Percentiles rank a stretch among this genome's conserved stretches.
phyloP scores from a whole-genome alignment of 2,797 vertebrate species.

The Acipenser oxyrinchus region DNA sequence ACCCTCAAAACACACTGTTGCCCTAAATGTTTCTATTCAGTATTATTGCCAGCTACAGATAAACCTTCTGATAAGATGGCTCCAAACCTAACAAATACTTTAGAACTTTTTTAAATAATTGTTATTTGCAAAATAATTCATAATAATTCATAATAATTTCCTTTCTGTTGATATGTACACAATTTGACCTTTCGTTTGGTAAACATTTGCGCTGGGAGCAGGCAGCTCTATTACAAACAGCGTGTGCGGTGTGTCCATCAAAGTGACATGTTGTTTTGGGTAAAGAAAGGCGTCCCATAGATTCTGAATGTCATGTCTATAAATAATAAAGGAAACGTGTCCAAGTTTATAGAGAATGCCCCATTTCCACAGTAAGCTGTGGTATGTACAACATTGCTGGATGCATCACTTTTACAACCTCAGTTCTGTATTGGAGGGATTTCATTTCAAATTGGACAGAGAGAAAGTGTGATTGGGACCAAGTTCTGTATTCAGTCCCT shows the following conservation, averaged over 20 bases:
- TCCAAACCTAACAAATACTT: slow-evolving; percentile 31
- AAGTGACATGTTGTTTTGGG: slow-evolving; percentile 49
- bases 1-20: too few relatives aligned
- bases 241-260: slow-evolving; percentile 43
- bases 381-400: too few relatives aligned
- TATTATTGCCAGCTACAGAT: too few relatives aligned
- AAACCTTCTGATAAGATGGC: slow-evolving; percentile 22
- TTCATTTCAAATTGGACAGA: too few relatives aligned
- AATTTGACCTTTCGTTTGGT: slow-evolving; percentile 37
- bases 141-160: background rate
- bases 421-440: too few relatives aligned
- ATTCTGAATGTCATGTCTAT: slow-evolving; percentile 33
- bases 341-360: too few relatives aligned
- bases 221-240: slow-evolving; percentile 36
- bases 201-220: slow-evolving; percentile 51
- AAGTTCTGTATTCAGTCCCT: too few relatives aligned
- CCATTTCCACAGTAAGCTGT: too few relatives aligned
- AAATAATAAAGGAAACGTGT: slow-evolving; percentile 38
- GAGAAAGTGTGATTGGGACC: too few relatives aligned
- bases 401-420: too few relatives aligned
- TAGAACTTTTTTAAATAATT: slow-evolving; percentile 40
- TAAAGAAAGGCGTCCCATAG: slow-evolving; percentile 28
- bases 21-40: too few relatives aligned
- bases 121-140: slow-evolving; percentile 25
- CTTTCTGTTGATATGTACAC: slow-evolving; percentile 13